These are phyloP conservation scores for Leuciscus waleckii DNA, from an alignment of 2,797 vertebrate species.

Conservation along the genomic window DNA sequence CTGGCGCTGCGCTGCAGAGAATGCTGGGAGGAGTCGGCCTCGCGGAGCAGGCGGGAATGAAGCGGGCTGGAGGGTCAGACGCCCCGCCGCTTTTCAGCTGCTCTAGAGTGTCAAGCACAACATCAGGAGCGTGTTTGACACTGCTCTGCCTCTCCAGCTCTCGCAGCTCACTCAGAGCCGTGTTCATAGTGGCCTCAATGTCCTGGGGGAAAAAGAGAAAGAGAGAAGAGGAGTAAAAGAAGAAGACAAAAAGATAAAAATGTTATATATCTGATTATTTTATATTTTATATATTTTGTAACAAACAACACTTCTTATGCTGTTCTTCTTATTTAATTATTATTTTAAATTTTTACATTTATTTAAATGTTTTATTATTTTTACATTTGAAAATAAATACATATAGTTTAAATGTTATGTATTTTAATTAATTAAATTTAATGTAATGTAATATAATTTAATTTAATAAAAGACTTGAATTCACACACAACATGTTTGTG, in stretches of 20 bases:
- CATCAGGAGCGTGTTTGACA: constrained; percentile 91
- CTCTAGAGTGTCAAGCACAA: constrained; percentile 97
- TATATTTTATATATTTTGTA: not conserved
- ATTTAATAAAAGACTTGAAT: not conserved
- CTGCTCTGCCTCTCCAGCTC: constrained; percentile 91
- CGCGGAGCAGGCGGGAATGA: constrained; percentile 91
- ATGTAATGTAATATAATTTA: no score
- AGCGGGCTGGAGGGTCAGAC: constrained; percentile 95
- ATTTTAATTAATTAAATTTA: not conserved
- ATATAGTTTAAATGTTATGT: no score
- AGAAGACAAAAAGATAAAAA: not conserved
- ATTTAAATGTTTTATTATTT: no score
- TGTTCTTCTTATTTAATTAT: not conserved
- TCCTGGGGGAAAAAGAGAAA: constrained; percentile 76
- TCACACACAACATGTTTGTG: not conserved
- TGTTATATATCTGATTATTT: not conserved
- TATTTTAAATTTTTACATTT: not conserved
- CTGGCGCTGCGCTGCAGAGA: constrained; percentile 94
- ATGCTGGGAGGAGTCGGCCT: constrained; percentile 77
- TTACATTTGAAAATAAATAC: no score
- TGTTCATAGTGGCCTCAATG: constrained; percentile 89
- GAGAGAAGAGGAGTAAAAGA: not conserved
- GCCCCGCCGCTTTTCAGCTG: constrained; percentile 89
- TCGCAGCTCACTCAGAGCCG: constrained; percentile 88
- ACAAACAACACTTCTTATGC: not conserved